phyloP scores from a whole-genome alignment of 2,113 vertebrate genomes.

The Petrocephalus microphthalmus region DNA sequence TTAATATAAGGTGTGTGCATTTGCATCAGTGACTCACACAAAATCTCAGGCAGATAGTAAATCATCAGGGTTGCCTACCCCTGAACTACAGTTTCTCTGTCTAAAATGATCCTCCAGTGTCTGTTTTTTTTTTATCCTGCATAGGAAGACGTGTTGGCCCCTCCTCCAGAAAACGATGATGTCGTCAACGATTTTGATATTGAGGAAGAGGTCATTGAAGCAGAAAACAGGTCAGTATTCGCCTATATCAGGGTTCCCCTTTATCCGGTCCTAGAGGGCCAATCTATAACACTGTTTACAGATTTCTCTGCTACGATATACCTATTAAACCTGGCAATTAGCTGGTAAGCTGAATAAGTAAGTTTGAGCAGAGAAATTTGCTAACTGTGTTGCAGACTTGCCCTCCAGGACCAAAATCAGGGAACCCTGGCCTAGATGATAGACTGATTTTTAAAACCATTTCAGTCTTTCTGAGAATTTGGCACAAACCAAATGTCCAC shows the following conservation, averaged over 20 bases:
- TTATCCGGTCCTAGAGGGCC: neutral
- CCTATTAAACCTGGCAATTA: neutral
- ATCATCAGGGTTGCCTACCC: neutral
- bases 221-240: slow-evolving; percentile 82
- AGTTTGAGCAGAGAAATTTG: too few species aligned
- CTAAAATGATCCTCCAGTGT: neutral
- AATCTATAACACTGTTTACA: neutral
- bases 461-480: neutral
- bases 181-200: slow-evolving; percentile 98
- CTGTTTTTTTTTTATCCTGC: slow-evolving; percentile 19
- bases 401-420: neutral
- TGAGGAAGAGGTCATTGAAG: slow-evolving; percentile 97
- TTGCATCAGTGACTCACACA: neutral
- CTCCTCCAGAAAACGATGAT: slow-evolving; percentile 96
- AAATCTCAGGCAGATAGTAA: neutral
- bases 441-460: neutral
- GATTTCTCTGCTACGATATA: neutral
- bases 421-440: neutral
- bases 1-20: neutral
- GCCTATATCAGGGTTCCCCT: neutral
- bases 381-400: neutral
- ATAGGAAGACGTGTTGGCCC: slow-evolving; percentile 93
- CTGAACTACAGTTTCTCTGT: neutral
- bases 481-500: neutral
- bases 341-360: neutral